Percentiles rank a stretch among this genome's conserved stretches.
Evolutionary conservation across 2,888 invertebrate genomes (phyloP).

Genomic region (Melipona beecheii): DNA sequence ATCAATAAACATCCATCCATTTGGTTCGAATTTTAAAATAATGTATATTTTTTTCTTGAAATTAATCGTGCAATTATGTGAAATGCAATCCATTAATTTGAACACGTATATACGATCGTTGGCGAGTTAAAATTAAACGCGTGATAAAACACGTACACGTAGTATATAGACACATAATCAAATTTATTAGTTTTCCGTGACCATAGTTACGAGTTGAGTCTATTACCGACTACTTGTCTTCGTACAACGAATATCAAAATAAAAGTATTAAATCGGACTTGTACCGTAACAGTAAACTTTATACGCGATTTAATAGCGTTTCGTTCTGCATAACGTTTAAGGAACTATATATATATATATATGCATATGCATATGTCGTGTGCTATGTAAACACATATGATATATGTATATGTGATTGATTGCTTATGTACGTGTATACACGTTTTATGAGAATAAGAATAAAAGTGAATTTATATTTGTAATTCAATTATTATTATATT

Average conservation of each 20-base stretch:
- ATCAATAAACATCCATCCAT: constrained; percentile 6
- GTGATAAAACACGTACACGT: background rate
- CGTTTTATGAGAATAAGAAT: too few species aligned
- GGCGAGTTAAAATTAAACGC: background rate
- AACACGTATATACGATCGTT: background rate
- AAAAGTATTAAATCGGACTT: background rate
- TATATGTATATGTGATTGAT: too few species aligned
- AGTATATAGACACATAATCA: background rate
- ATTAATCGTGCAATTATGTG: background rate
- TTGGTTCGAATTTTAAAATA: background rate
- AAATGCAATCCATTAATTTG: background rate
- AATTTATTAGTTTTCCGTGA: background rate
- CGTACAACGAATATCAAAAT: background rate
- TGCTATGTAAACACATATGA: too few species aligned
- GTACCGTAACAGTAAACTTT: background rate
- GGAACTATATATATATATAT: background rate
- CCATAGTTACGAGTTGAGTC: constrained; percentile 25
- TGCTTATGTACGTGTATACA: too few species aligned
- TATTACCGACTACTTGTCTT: background rate
- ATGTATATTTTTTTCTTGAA: background rate
- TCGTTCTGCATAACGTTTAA: too few species aligned
- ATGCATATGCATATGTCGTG: too few species aligned
- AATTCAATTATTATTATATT: background rate
- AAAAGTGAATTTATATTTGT: too few species aligned
- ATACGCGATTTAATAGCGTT: background rate